Base-by-base conservation (phyloP, 2,888 invertebrate genomes). In the Achlya flavicornis region DNA sequence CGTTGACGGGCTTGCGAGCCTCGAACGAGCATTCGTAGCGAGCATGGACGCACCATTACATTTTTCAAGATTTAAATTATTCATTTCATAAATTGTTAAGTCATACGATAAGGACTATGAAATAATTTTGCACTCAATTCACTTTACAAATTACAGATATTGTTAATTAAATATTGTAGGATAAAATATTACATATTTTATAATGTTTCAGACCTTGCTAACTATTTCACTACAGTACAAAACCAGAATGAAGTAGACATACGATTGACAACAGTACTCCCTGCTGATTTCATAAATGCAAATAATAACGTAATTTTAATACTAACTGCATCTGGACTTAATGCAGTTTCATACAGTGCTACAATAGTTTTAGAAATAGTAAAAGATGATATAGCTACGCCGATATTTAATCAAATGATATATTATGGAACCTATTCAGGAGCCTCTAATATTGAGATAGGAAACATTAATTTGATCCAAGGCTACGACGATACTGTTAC, bases 341-440 rank as follows among this genome's bases (percentile, higher is more conserved):
- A 85, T 66, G 84, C 90, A 4, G 64, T 84, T 66, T 72, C 78
- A 62, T 71, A 88, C 41, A 82, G 81, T 3, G 82, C 89, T 57
- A 84, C 72, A 67, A 71, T 94, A 61, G 63, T 90, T 48, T 66
- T 94, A 61, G 85, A 89, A 66, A 77, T 92, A 71, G 80, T 90
- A 75, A 88, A 87, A 76, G 80, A 85, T 57, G 90, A 90, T 70
- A 67, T 67, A 4, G 72, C 72, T 3, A 89, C 90, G 64, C 91
- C 90, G 46, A 74, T 86, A 32, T 89, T 91, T 67, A 82, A 68
- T 63, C 76, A 82, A 70, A 76, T 81, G 61, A 84, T 89, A 69
- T 91, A 89, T 68, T 59, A 77, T 14, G 88, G 84, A 38, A 75
- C 66, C 10, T 90, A 86, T 66, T 62, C 64, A 12, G 75, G 74